Conservation (phyloP, 1,140 invertebrate species). For the Saccostrea echinata region DNA sequence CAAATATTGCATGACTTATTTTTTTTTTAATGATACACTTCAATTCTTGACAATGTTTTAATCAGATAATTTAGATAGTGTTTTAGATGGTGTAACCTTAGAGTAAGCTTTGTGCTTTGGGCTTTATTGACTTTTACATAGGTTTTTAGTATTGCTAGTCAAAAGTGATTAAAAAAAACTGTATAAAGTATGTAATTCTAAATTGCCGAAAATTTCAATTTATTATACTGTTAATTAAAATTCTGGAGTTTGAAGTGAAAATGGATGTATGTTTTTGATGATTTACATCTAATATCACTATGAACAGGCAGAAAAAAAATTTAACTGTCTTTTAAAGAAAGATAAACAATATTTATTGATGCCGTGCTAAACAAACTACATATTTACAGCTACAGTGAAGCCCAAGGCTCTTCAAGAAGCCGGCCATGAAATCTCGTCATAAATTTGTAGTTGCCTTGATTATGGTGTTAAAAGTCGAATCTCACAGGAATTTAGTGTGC, state of each 20-base stretch:
- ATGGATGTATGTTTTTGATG: background rate
- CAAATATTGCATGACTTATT: background rate
- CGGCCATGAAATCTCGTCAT: slow-evolving; percentile 23
- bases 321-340: background rate
- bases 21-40: background rate
- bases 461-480: slow-evolving; percentile 28
- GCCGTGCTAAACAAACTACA: slow-evolving; percentile 3
- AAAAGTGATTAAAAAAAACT: background rate
- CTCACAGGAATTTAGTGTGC: slow-evolving; percentile 30
- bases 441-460: slow-evolving; percentile 35
- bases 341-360: background rate
- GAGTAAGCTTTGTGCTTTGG: background rate
- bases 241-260: background rate
- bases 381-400: slow-evolving; percentile 31
- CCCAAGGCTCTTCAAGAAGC: slow-evolving; percentile 5
- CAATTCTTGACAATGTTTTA: slow-evolving; percentile 9
- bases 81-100: background rate
- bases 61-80: slow-evolving; percentile 37
- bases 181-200: slow-evolving; percentile 2
- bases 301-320: background rate
- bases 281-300: background rate
- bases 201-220: background rate
- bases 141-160: slow-evolving; percentile 16
- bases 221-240: background rate
- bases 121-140: slow-evolving; percentile 6